These are phyloP conservation scores for Corythucha ciliata DNA, from an alignment of 2,888 invertebrate species.

Conservation along the genomic window DNA sequence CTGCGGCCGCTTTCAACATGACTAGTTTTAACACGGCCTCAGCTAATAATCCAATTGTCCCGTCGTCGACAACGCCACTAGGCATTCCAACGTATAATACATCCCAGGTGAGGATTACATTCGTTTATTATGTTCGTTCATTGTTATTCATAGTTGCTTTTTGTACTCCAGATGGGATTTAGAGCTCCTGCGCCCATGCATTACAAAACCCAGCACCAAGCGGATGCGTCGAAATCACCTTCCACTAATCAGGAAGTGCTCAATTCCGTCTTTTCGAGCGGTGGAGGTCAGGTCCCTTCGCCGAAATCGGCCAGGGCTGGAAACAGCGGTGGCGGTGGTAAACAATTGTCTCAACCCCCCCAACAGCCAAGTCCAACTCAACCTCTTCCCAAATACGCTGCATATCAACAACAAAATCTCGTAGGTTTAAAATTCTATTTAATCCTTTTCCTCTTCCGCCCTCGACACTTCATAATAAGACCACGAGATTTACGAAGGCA, in stretches of 20 bases:
- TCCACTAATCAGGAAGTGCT: slow-evolving; percentile 41
- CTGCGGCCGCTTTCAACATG: slow-evolving; percentile 42
- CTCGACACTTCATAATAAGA: no score
- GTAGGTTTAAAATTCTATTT: slow-evolving; percentile 3
- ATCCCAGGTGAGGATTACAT: no score
- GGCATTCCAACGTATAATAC: slow-evolving; percentile 47
- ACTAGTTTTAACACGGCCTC: slow-evolving; percentile 41
- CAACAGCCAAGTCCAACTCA: slow-evolving; percentile 26
- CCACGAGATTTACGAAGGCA: no score
- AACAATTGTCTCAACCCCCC: slow-evolving; percentile 21
- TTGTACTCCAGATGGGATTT: slow-evolving; percentile 30
- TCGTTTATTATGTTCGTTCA: no score
- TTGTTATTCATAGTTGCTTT: no score
- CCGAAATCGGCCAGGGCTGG: slow-evolving; percentile 45
- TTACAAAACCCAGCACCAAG: slow-evolving; percentile 46
- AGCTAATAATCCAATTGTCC: slow-evolving; percentile 22
- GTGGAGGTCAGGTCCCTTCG: slow-evolving; percentile 50
- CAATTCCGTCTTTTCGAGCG: slow-evolving; percentile 46
- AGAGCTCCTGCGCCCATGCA: slow-evolving; percentile 39
- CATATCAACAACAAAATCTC: slow-evolving; percentile 24
- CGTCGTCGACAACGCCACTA: slow-evolving; percentile 35
- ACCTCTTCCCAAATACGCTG: slow-evolving; percentile 42
- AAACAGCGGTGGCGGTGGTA: slow-evolving; percentile 34
- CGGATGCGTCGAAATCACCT: slow-evolving; percentile 43
- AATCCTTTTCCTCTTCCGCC: background rate